Percentiles rank a stretch among this genome's conserved stretches.
Conservation (phyloP, 2,888 invertebrate species). For the Nematopogon swammerdamellus region DNA sequence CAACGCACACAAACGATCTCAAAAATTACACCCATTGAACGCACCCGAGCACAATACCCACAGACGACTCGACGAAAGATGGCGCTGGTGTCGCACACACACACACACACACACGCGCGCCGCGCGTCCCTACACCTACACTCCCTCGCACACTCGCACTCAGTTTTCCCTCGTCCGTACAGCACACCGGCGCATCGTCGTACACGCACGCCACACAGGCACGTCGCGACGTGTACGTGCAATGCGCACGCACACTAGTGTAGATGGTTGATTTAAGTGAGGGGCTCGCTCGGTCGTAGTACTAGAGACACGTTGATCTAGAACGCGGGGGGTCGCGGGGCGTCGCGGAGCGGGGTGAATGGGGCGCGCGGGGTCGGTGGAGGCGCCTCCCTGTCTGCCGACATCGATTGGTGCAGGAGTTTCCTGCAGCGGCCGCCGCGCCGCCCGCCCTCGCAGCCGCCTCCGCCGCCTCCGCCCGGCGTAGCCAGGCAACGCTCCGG, state of each 20-base stretch:
- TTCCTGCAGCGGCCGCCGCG: conserved; percentile 49
- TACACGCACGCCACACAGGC: neutral
- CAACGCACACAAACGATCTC: neutral
- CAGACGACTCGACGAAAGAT: neutral
- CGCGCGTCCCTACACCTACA: neutral
- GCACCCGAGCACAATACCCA: neutral
- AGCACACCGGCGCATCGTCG: no score
- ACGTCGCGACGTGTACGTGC: no score
- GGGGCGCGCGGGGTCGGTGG: neutral
- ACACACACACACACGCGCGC: neutral
- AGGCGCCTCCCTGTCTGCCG: conserved; percentile 35
- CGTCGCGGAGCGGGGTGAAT: neutral
- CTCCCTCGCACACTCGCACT: neutral
- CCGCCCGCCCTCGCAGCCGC: conserved; percentile 33
- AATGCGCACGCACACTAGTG: no score
- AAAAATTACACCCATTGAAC: neutral
- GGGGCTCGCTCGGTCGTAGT: conserved; percentile 36
- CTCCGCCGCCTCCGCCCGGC: conserved; percentile 36
- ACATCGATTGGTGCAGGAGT: conserved; percentile 52
- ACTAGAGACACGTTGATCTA: conserved; percentile 59
- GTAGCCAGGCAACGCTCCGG: conserved; percentile 16
- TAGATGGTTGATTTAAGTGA: no score
- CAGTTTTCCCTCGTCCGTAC: neutral
- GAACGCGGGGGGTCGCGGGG: conserved; percentile 19
- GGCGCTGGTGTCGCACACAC: neutral